Conservation (phyloP, 2,888 invertebrate genomes). For the Nyleta sp. region DNA sequence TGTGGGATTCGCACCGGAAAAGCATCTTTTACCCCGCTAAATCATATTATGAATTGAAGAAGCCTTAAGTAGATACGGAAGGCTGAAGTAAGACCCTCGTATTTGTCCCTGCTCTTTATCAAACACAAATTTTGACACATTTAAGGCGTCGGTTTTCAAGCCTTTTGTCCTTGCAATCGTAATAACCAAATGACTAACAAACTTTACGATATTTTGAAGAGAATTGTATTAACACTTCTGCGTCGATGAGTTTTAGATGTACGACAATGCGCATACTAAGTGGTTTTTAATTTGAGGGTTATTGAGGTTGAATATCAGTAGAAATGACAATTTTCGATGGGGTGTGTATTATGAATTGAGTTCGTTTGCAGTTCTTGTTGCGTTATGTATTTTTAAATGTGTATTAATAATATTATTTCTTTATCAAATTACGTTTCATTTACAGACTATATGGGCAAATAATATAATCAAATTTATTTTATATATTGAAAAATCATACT, state of each 20-base stretch:
- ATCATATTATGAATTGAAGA: constrained; percentile 53
- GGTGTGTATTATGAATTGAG: neutral
- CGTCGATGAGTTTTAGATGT: constrained; percentile 2
- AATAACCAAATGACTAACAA: constrained; percentile 42
- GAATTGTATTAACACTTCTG: constrained; percentile 44
- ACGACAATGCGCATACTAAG: constrained; percentile 6
- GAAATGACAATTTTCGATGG: constrained; percentile 1
- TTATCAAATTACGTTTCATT: too few relatives aligned
- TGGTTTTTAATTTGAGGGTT: constrained; percentile 15
- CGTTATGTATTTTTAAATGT: too few relatives aligned
- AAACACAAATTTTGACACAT: constrained; percentile 57
- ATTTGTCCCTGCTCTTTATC: constrained; percentile 15
- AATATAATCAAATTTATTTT: too few relatives aligned
- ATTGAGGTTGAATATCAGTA: constrained; percentile 3
- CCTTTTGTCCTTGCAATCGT: constrained; percentile 31
- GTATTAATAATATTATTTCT: too few relatives aligned
- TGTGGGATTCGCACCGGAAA: constrained; percentile 51
- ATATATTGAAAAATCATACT: too few relatives aligned
- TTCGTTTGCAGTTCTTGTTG: too few relatives aligned
- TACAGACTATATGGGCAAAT: too few relatives aligned
- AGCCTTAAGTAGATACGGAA: constrained; percentile 54
- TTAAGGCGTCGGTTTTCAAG: constrained; percentile 38
- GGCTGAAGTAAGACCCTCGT: constrained; percentile 41
- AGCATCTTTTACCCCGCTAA: constrained; percentile 52
- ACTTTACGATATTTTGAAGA: constrained; percentile 35